These are phyloP conservation scores for Tragelaphus scriptus DNA, from an alignment of 2,113 vertebrate genomes.

Conservation along the genomic window DNA sequence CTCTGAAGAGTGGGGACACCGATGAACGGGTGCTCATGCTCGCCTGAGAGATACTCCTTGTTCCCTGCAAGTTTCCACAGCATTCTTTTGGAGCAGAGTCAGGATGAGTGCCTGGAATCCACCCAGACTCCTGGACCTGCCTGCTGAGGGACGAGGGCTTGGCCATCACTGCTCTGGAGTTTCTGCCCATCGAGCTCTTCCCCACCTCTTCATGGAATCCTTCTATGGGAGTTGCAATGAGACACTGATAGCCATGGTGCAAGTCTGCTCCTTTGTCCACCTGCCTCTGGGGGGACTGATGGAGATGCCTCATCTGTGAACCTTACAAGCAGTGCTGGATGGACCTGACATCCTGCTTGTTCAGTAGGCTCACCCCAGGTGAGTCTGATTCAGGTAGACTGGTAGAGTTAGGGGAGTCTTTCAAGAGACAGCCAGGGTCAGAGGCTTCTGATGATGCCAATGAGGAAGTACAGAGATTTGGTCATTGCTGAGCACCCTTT, in stretches of 20 bases:
- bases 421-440: too few species aligned
- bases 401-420: not conserved
- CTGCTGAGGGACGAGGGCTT: too few species aligned
- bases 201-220: too few species aligned
- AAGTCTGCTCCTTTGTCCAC: not conserved
- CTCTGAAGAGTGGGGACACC: not conserved
- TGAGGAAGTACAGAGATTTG: not conserved
- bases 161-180: too few species aligned
- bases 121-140: too few species aligned
- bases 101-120: too few species aligned
- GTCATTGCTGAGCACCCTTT: rapidly evolving
- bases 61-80: not conserved
- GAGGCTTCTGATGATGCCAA: not conserved
- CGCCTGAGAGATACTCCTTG: not conserved
- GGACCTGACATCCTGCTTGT: not conserved
- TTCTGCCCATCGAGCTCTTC: too few species aligned
- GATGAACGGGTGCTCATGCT: rapidly evolving
- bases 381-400: not conserved
- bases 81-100: too few species aligned
- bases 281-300: not conserved
- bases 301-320: not conserved
- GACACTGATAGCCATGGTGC: not conserved
- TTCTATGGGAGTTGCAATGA: not conserved
- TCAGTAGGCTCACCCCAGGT: not conserved
- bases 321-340: not conserved